Evolutionary conservation across 2,888 invertebrate genomes (phyloP).

Genomic region (Oligia fasciuncula): DNA sequence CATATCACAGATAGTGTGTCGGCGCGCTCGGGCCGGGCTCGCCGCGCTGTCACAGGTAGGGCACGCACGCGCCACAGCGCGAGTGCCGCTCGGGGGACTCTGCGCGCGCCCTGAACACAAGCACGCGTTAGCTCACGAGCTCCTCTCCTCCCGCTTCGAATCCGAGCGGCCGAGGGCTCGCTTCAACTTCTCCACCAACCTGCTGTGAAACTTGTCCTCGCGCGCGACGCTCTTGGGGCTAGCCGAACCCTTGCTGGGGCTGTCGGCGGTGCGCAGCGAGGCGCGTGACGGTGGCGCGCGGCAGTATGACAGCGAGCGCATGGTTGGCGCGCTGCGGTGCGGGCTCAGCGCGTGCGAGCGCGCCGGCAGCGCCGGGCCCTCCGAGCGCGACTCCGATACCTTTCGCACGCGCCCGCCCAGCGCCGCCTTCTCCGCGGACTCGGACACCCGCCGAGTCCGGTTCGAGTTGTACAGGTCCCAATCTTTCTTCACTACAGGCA

Average conservation of each 20-base stretch:
- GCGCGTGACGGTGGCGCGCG: conserved; percentile 89
- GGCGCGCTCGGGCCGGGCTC: conserved; percentile 66
- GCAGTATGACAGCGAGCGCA: conserved; percentile 90
- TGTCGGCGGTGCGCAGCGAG: conserved; percentile 91
- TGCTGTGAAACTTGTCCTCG: conserved; percentile 94
- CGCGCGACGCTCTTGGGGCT: conserved; percentile 91
- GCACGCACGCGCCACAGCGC: conserved; percentile 87
- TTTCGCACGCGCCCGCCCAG: conserved; percentile 90
- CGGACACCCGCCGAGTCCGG: conserved; percentile 93
- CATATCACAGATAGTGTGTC: conserved; percentile 86
- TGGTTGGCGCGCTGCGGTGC: conserved; percentile 92
- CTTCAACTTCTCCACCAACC: conserved; percentile 94
- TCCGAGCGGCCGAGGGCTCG: conserved; percentile 91
- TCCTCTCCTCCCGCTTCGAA: conserved; percentile 85
- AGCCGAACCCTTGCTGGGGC: conserved; percentile 92
- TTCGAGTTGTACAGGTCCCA: conserved; percentile 97
- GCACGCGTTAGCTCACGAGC: conserved; percentile 90
- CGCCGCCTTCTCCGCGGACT: conserved; percentile 89
- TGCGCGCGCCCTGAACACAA: conserved; percentile 88
- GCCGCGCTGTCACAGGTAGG: conserved; percentile 82
- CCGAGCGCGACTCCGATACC: conserved; percentile 94
- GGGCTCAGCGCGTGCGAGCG: conserved; percentile 89
- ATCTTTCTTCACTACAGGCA: conserved; percentile 98
- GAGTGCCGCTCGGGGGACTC: conserved; percentile 84
- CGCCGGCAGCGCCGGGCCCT: conserved; percentile 92